A percentile compares a stretch with the other conserved stretches of the same genome.
Evolutionary conservation across 2,888 invertebrate genomes (phyloP).

Genomic region (Aplocera efformata): DNA sequence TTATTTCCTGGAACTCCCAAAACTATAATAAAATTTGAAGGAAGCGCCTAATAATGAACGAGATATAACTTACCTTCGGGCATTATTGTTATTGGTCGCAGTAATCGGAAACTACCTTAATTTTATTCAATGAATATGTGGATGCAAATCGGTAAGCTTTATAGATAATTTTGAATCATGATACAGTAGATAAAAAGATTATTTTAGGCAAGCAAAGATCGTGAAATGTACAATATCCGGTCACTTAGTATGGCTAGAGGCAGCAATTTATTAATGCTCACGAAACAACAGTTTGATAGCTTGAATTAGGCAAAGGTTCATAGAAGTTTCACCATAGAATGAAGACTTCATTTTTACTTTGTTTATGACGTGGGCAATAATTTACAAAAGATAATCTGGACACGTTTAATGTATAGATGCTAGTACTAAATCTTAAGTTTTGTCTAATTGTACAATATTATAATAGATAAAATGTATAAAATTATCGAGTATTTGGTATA

Average conservation of each 20-base stretch:
- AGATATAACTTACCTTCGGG: conserved; percentile 54
- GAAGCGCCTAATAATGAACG: conserved; percentile 60
- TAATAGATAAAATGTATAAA: no score
- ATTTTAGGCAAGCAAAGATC: conserved; percentile 11
- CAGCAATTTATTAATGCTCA: conserved; percentile 71
- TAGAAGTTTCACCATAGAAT: conserved; percentile 57
- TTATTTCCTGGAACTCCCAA: conserved; percentile 23
- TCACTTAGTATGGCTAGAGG: conserved; percentile 64
- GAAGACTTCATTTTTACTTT: conserved; percentile 54
- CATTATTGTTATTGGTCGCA: conserved; percentile 62
- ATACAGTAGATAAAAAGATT: conserved; percentile 16
- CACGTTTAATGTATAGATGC: no score
- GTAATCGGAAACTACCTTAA: conserved; percentile 73
- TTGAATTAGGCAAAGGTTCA: conserved; percentile 63
- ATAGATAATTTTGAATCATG: conserved; percentile 32
- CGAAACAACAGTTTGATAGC: conserved; percentile 63
- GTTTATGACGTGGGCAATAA: conserved; percentile 32
- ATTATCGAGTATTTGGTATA: no score
- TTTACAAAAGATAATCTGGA: conserved; percentile 25
- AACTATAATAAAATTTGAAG: conserved; percentile 43
- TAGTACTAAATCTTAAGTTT: no score
- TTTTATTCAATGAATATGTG: conserved; percentile 73
- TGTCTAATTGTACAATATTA: no score
- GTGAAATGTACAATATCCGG: conserved; percentile 63
- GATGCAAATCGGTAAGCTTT: conserved; percentile 56